Evolutionary conservation across 2,888 invertebrate species (phyloP), one percentile per base, ranked within the genome.

Genomic region (Acanthosepion pharaonis): DNA sequence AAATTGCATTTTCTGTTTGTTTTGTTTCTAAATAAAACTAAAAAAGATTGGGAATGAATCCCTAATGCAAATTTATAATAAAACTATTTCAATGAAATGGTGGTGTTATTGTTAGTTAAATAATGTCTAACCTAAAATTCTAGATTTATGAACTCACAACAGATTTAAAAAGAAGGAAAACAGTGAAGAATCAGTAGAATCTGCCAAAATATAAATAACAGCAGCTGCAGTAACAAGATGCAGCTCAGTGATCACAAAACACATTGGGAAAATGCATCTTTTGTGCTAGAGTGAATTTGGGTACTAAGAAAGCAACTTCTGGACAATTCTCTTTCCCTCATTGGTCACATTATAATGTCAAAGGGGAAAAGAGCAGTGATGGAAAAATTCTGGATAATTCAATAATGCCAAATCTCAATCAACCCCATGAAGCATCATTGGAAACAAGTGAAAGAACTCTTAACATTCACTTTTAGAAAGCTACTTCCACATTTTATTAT

Each of bases 141-240:
- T 78, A 33, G n/a, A 78, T 78, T 78, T 78, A 5, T 8, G 18
- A 78, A 78, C n/a, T 78, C 0, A 78, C 15, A n/a, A 78, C 18
- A 11, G n/a, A 33, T 11, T 15, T 78, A 15, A 15, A n/a, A n/a
- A 78, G 28, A 78, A n/a, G 15, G n/a, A 15, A n/a, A 33, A 33
- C 2, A 18, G 0, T 2, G n/a, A 78, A 15, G 11, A 78, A 78
- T n/a, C 78, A 78, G 78, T 15, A n/a, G n/a, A 78, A 78, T 33
- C 33, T 78, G 9, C 5, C n/a, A 15, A 78, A 78, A 78, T 78
- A 33, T n/a, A 78, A 78, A 78, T 78, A 78, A 78, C 6, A 78
- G 78, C 78, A 78, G n/a, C 78, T 78, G 78, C 78, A 78, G n/a
- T n/a, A 78, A 78, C 33, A 78, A 78, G n/a, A n/a, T 78, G n/a